Evolutionary conservation across 2,888 invertebrate genomes (phyloP).

Genomic region (Blastobasis adustella): DNA sequence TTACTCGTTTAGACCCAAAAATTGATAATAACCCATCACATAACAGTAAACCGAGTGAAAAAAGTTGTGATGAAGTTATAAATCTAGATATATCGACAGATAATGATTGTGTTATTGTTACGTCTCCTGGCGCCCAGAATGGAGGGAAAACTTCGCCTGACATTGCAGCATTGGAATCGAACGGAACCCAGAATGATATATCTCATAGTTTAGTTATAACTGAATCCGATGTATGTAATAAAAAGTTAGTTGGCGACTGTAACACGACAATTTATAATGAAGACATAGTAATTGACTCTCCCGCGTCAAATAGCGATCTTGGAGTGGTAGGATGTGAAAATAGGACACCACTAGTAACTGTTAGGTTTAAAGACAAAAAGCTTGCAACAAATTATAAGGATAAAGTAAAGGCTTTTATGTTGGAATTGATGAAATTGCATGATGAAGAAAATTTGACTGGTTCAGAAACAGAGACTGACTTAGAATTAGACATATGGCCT

Average conservation of each 20-base stretch:
- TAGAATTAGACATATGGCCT: slow-evolving; percentile 57
- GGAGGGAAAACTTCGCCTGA: slow-evolving; percentile 53
- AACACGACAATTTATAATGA: slow-evolving; percentile 46
- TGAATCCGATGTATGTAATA: slow-evolving; percentile 19
- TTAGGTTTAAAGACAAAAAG: slow-evolving; percentile 59
- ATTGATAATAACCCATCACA: slow-evolving; percentile 15
- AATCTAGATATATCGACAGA: slow-evolving; percentile 30
- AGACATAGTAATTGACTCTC: slow-evolving; percentile 52
- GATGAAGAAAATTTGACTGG: slow-evolving; percentile 27
- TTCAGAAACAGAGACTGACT: slow-evolving; percentile 46
- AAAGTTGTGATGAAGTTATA: slow-evolving; percentile 25
- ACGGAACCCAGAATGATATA: not conserved
- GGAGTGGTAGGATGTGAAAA: slow-evolving; percentile 56
- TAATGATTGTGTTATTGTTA: slow-evolving; percentile 18
- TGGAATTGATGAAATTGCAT: slow-evolving; percentile 51
- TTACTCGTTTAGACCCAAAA: slow-evolving; percentile 31
- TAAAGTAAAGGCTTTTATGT: slow-evolving; percentile 61
- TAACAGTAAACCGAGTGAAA: slow-evolving; percentile 21
- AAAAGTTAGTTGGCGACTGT: not conserved
- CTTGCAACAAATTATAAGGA: slow-evolving; percentile 59
- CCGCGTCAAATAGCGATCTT: slow-evolving; percentile 43
- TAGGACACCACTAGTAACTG: slow-evolving; percentile 53
- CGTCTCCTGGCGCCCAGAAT: slow-evolving; percentile 29
- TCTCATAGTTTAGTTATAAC: slow-evolving; percentile 11
- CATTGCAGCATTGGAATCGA: not conserved